Base-by-base conservation (phyloP, 2,888 invertebrate genomes). In the Eupithecia vulgata region DNA sequence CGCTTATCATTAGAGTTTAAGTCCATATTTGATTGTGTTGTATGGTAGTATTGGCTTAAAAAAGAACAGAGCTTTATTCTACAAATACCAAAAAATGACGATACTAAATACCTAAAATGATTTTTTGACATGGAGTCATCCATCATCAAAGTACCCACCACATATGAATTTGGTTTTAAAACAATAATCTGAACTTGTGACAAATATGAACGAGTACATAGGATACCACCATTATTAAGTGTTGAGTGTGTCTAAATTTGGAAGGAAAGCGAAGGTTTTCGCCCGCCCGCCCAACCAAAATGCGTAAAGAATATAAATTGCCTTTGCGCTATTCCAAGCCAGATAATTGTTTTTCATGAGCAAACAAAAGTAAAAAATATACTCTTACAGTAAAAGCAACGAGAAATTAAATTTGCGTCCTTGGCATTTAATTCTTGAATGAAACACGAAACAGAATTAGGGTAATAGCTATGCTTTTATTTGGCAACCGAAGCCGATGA, bases 401-500 rank as follows among this genome's bases (percentile, higher is more conserved):
- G 65, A 74, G 66, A 74, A 73, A 79, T 79, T 76, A 61, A 72
- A 76, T 73, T 68, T 66, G 64, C 59, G 73, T 42, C 75, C 77
- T 76, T 78, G 74, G 70, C 76, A 78, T 79, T 76, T 76, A 76
- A 64, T 76, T 76, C 72, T 76, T 76, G 72, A 75, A 79, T 77
- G 70, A 77, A 78, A 76, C 67, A 70, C 73, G 73, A 77, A 70
- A 75, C 67, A 75, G 72, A 76, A 75, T 70, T 68, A 68, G 70
- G 68, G 64, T 72, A 73, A 74, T 35, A 73, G 72, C 71, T 71
- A 69, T 65, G 62, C 35, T 64, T 69, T 75, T 66, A 77, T 74
- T 75, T 70, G 72, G 68, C 59, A 64, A 64, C 17, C 17, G 42
- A 74, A 71, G 42, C 68, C 61, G 57, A 67, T 70, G 67, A 37